Base-by-base conservation (phyloP, 2,888 invertebrate species). In the Spicauda simplicius region DNA sequence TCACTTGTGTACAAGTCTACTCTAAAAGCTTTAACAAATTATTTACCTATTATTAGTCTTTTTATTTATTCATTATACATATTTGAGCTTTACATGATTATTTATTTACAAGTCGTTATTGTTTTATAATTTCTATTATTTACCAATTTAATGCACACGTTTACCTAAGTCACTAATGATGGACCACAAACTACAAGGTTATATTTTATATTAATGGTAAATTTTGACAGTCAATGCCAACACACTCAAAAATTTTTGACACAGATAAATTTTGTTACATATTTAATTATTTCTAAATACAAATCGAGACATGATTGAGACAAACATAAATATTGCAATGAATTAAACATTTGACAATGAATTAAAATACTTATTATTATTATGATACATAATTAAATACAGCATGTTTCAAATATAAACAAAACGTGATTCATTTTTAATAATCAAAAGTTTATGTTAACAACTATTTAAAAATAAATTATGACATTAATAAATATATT, bases 41-140 rank as follows among this genome's bases (percentile, higher is more conserved):
- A 50, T 25, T 25, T 25, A 25, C 37, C 85, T 85, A 85, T 77
- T 82, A 66, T 88, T 86, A 91, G 92, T 92, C 91, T 92, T 91
- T 87, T 84, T 85, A 82, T 83, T 77, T 73, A 72, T 84, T 84
- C 83, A 83, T 86, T 87, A 85, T 78, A 85, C 85, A 88, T 87
- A 90, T 90, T 93, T 92, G 91, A 92, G 92, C 91, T 85, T 91
- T 84, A 87, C 78, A 80, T 82, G 82, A 86, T 86, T 87, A 86
- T 82, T 82, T 91, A 91, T 91, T 73, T 90, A 91, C 88, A 88
- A 76, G 74, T 80, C 78, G 77, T 81, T 77, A 81, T 80, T 77
- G 79, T 79, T 82, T 59, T 69, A 68, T 80, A 76, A 79, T 82
- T 79, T 83, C 78, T 82, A 86, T 88, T 86, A 86, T 83, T 84